A percentile compares a stretch with the other conserved stretches of the same genome.
phyloP scores from a whole-genome alignment of 2,797 vertebrate genomes.

The Rhinogobio ventralis region DNA sequence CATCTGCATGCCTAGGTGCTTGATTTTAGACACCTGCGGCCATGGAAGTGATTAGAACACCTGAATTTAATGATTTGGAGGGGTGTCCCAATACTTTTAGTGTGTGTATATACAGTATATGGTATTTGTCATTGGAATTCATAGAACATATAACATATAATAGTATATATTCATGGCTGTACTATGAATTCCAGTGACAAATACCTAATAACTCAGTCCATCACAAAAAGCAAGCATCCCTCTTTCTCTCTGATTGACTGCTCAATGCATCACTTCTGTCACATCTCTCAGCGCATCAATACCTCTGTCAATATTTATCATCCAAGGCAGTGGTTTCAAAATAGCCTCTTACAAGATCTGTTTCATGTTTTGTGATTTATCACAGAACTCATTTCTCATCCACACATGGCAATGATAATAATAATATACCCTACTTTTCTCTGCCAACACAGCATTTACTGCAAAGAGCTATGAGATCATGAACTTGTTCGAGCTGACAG shows the following conservation, averaged over 20 bases:
- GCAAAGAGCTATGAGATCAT: background rate
- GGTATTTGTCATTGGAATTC: background rate
- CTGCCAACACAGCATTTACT: background rate
- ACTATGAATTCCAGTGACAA: background rate
- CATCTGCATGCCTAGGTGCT: too few relatives aligned
- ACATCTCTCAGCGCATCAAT: constrained; percentile 22
- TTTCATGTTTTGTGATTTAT: constrained; percentile 7
- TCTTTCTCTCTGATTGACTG: constrained; percentile 18
- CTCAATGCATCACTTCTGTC: constrained; percentile 37
- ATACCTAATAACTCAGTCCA: background rate
- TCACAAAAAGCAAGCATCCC: constrained; percentile 3
- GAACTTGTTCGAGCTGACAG: background rate
- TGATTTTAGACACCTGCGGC: too few relatives aligned
- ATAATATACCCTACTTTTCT: background rate
- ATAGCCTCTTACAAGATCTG: background rate
- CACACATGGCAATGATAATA: constrained; percentile 14
- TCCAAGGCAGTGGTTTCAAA: background rate
- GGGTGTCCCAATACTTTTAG: too few relatives aligned
- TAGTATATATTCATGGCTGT: background rate
- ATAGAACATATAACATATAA: background rate
- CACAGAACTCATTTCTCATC: constrained; percentile 25
- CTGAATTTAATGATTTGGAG: too few relatives aligned
- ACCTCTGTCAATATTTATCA: constrained; percentile 24
- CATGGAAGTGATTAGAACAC: too few relatives aligned
- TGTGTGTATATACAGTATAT: background rate